Percentiles rank a stretch among this genome's conserved stretches.
phyloP scores from a whole-genome alignment of 1,140 invertebrate species.

The Diachasma alloeum region DNA sequence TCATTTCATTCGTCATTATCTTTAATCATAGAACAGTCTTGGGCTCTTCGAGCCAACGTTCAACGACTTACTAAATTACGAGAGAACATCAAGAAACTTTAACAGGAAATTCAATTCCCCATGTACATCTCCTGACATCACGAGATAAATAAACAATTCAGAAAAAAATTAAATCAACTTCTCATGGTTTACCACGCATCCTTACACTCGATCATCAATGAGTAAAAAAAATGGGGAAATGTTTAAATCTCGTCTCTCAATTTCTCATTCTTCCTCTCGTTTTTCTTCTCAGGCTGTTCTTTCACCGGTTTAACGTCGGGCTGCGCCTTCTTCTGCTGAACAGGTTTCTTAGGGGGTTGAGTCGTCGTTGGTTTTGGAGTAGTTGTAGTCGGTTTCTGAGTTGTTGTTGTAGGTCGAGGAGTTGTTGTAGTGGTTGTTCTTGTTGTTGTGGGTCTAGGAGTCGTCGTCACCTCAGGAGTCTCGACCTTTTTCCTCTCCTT shows the following conservation, averaged over 20 bases:
- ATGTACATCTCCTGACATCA: too few relatives aligned
- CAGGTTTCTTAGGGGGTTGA: slow-evolving; percentile 21
- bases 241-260: slow-evolving; percentile 31
- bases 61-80: background rate
- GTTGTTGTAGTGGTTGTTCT: too few relatives aligned
- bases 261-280: slow-evolving; percentile 4
- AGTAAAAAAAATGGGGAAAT: background rate
- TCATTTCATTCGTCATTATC: background rate
- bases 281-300: background rate
- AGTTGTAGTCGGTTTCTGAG: slow-evolving; percentile 36
- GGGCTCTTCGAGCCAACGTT: background rate
- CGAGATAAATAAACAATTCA: too few relatives aligned
- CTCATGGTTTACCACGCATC: background rate
- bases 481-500: background rate
- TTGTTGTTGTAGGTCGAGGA: slow-evolving; percentile 38
- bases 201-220: background rate
- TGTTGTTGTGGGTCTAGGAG: slow-evolving; percentile 1
- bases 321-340: slow-evolving; percentile 25
- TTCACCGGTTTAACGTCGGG: background rate
- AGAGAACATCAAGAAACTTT: background rate
- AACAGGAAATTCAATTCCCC: too few relatives aligned
- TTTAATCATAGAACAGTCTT: background rate
- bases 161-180: background rate
- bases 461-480: background rate
- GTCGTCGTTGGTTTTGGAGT: slow-evolving; percentile 33